phyloP scores from a whole-genome alignment of 2,113 vertebrate species.

The Cynocephalus volans region DNA sequence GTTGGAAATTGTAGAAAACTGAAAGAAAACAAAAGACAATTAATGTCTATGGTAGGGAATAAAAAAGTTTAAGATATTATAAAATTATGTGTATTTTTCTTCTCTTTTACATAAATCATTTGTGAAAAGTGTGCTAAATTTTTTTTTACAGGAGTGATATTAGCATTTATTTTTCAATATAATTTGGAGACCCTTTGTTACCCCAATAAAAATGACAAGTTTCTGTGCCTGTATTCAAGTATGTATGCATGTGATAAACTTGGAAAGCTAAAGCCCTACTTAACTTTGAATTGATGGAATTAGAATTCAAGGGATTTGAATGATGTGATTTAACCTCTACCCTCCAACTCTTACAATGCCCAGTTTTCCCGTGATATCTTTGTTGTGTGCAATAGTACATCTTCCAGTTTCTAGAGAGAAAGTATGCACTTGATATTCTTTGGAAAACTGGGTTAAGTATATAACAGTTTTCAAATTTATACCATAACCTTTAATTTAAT shows the following conservation, averaged over 20 bases:
- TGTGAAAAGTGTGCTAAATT: constrained; percentile 78
- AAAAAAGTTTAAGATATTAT: constrained; percentile 84
- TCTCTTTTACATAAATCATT: constrained; percentile 84
- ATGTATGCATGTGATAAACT: constrained; percentile 76
- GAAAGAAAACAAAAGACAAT: constrained; percentile 76
- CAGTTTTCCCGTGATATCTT: neutral
- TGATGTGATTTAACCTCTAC: neutral
- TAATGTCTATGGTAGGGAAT: constrained; percentile 85
- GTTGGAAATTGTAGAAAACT: constrained; percentile 84
- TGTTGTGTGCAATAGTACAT: neutral
- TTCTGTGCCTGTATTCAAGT: constrained; percentile 79
- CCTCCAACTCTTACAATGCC: neutral
- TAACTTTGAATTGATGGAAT: constrained; percentile 44
- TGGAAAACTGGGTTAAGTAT: constrained; percentile 26
- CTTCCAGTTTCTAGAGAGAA: constrained; percentile 40
- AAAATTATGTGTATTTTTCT: constrained; percentile 85
- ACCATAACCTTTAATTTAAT: constrained; percentile 19
- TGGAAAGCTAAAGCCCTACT: constrained; percentile 23
- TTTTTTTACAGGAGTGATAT: constrained; percentile 79
- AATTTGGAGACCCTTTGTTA: constrained; percentile 82
- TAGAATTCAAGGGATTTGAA: constrained; percentile 54
- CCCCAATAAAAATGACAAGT: constrained; percentile 81
- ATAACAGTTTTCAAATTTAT: neutral
- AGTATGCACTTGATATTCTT: neutral
- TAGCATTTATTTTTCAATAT: constrained; percentile 83